Conservation (phyloP, 1,140 invertebrate species). For the Glossosoma conforme region DNA sequence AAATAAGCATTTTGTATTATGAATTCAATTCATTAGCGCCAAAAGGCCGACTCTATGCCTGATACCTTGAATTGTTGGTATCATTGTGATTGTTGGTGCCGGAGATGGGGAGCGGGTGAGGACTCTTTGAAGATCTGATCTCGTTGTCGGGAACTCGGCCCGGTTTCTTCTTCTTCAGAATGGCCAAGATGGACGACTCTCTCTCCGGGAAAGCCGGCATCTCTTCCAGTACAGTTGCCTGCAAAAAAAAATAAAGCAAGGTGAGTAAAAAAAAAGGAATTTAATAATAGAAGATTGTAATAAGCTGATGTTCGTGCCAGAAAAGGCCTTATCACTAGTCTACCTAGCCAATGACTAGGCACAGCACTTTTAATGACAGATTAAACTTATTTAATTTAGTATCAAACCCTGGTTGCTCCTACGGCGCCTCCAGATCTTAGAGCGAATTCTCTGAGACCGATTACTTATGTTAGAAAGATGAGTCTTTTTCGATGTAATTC, state of each 20-base stretch:
- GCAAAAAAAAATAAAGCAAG: constrained; percentile 21
- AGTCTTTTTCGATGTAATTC: no score
- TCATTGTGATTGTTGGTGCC: constrained; percentile 56
- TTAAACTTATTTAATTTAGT: no score
- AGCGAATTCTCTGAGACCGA: no score
- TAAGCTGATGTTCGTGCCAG: no score
- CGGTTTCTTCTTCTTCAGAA: constrained; percentile 97
- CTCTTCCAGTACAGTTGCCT: constrained; percentile 97
- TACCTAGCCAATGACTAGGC: no score
- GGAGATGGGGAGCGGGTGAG: constrained; percentile 55
- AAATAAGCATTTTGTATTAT: no score
- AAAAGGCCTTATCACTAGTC: no score
- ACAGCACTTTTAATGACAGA: no score
- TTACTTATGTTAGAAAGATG: no score
- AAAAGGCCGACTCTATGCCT: constrained; percentile 4
- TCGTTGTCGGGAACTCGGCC: constrained; percentile 83
- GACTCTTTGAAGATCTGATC: constrained; percentile 73
- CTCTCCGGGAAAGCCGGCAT: constrained; percentile 99
- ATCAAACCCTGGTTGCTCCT: no score
- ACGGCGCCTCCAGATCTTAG: no score
- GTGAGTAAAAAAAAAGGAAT: not conserved
- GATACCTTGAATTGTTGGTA: constrained; percentile 52
- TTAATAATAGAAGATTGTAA: constrained; percentile 8
- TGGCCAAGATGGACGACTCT: constrained; percentile 95
- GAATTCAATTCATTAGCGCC: not conserved